These are phyloP conservation scores for Clivina fossor DNA, from an alignment of 2,888 invertebrate species.

Conservation along the genomic window DNA sequence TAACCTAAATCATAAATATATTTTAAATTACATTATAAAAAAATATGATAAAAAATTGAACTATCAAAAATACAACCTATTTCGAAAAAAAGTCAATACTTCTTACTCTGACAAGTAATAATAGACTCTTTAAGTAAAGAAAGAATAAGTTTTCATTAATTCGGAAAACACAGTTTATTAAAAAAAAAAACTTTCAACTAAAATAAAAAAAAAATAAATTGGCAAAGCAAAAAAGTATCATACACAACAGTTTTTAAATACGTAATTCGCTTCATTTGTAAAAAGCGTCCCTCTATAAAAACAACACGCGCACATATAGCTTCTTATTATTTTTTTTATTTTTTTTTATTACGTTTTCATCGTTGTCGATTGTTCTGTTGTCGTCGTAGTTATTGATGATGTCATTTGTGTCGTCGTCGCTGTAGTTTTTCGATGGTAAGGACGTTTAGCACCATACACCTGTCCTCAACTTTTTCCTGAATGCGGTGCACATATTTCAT, in stretches of 20 bases:
- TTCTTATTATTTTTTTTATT: no score
- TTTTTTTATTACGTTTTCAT: no score
- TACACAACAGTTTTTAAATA: no score
- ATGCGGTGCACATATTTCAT: constrained; percentile 62
- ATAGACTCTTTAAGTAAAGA: constrained; percentile 22
- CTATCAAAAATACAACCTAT: constrained; percentile 31
- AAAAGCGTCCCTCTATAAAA: no score
- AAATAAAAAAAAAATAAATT: no score
- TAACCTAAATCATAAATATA: constrained; percentile 31
- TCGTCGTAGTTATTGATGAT: constrained; percentile 8
- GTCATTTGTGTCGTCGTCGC: constrained; percentile 26
- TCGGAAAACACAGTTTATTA: constrained; percentile 9
- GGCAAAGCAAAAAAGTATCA: no score
- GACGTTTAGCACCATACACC: constrained; percentile 44
- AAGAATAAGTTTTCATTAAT: constrained; percentile 17
- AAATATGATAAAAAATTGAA: constrained; percentile 30
- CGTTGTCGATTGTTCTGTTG: no score
- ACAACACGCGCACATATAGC: no score
- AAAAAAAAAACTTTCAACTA: no score
- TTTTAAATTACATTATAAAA: constrained; percentile 32
- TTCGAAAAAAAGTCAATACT: constrained; percentile 21
- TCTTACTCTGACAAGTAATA: constrained; percentile 17
- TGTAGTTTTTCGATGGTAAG: constrained; percentile 37
- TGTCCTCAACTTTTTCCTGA: constrained; percentile 50
- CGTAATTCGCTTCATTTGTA: no score